Evolutionary conservation across 92 coral and sea anemone species (phyloP).

Genomic region (Plumapathes pennacea): DNA sequence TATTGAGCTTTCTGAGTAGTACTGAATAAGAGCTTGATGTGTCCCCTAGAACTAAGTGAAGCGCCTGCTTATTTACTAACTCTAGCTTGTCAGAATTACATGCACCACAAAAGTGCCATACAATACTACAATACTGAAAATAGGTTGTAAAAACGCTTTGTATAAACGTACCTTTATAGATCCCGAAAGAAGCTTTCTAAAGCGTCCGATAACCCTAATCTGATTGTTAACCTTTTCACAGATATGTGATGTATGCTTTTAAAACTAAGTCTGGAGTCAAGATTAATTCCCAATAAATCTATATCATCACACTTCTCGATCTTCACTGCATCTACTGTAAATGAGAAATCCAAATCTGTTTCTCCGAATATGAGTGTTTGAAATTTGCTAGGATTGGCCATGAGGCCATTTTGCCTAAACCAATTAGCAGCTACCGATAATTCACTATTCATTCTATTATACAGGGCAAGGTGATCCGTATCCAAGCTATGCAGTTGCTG

Average conservation of each 20-base stretch:
- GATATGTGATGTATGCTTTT: constrained; percentile 7
- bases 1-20: constrained; percentile 2
- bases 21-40: constrained; percentile 1
- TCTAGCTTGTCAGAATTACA: constrained; percentile 7
- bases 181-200: constrained; percentile 5
- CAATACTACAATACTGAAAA: constrained; percentile 16
- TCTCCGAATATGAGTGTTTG: background rate
- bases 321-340: background rate
- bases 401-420: constrained; percentile 12
- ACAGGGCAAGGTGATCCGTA: constrained; percentile 9
- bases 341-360: no score
- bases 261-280: constrained; percentile 21
- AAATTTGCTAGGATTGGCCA: constrained; percentile 13
- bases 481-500: constrained; percentile 12
- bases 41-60: constrained; percentile 9
- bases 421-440: constrained; percentile 8
- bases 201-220: constrained; percentile 9
- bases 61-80: constrained; percentile 10
- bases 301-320: constrained; percentile 8
- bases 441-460: constrained; percentile 7
- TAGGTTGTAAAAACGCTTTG: constrained; percentile 5
- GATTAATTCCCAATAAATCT: constrained; percentile 12
- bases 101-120: constrained; percentile 5
- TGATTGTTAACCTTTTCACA: constrained; percentile 15
- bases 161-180: constrained; percentile 5